Evolutionary conservation across 2,888 invertebrate genomes (phyloP).

Genomic region (Galerucella pusilla): DNA sequence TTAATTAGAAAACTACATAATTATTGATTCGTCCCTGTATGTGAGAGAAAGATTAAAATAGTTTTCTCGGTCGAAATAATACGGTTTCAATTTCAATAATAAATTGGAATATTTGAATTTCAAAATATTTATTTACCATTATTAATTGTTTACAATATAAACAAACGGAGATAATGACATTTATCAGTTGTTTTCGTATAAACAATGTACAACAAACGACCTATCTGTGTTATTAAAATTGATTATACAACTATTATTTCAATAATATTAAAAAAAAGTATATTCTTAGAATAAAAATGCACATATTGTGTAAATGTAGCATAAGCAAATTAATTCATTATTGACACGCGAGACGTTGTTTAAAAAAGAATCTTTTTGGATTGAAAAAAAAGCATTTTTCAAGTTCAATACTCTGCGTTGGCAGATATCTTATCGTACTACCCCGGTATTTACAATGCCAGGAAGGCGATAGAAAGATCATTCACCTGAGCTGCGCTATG

Average conservation of each 20-base stretch:
- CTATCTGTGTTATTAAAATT: neutral
- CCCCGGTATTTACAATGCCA: slow-evolving; percentile 27
- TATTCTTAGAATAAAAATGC: neutral
- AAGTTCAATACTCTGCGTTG: neutral
- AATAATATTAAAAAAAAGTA: too few species aligned
- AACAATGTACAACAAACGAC: neutral
- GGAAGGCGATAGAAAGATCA: slow-evolving; percentile 36
- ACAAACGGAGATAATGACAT: neutral
- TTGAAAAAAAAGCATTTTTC: neutral
- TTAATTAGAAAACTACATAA: too few species aligned
- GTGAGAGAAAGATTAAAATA: too few species aligned
- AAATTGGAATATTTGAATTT: neutral
- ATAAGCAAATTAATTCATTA: neutral
- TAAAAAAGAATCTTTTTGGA: too few species aligned
- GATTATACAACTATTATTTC: neutral
- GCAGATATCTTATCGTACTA: neutral
- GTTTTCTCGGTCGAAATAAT: too few species aligned
- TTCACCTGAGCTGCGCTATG: slow-evolving; percentile 40
- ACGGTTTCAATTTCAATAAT: neutral
- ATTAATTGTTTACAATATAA: neutral
- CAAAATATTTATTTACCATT: neutral
- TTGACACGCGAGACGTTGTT: neutral
- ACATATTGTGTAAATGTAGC: neutral
- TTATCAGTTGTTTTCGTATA: neutral
- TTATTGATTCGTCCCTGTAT: too few species aligned